A percentile compares a stretch with the other conserved stretches of the same genome.
Conservation (phyloP, 1,140 invertebrate species). For the Panagrolaimus sp. region DNA sequence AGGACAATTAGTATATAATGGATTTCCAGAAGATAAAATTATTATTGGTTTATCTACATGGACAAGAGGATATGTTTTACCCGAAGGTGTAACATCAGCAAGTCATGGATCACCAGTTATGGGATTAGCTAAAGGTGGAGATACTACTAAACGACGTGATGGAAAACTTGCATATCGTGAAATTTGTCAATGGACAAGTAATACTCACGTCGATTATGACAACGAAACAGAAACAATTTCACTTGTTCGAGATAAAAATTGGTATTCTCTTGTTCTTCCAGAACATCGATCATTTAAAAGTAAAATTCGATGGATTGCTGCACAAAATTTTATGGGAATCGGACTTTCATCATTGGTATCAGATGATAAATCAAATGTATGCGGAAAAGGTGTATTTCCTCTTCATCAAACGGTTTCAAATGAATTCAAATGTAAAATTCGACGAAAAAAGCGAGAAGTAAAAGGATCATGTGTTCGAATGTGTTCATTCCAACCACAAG, state of each 20-base stretch:
- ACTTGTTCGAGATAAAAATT: background rate
- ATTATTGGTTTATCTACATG: background rate
- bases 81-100: too few species aligned
- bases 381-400: background rate
- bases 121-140: background rate
- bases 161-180: background rate
- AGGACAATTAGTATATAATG: background rate
- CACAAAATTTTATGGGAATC: background rate
- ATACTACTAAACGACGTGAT: background rate
- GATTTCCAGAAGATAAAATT: background rate
- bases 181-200: background rate
- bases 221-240: background rate
- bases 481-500: background rate
- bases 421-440: background rate
- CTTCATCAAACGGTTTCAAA: background rate
- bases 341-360: background rate
- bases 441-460: too few species aligned
- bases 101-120: background rate
- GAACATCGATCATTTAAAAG: background rate
- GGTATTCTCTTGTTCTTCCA: background rate
- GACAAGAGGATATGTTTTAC: background rate
- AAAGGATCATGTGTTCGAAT: background rate
- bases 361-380: background rate
- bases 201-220: background rate
- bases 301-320: conserved; percentile 3